Evolutionary conservation across 2,888 invertebrate species (phyloP).

Genomic region (Tipula unca): DNA sequence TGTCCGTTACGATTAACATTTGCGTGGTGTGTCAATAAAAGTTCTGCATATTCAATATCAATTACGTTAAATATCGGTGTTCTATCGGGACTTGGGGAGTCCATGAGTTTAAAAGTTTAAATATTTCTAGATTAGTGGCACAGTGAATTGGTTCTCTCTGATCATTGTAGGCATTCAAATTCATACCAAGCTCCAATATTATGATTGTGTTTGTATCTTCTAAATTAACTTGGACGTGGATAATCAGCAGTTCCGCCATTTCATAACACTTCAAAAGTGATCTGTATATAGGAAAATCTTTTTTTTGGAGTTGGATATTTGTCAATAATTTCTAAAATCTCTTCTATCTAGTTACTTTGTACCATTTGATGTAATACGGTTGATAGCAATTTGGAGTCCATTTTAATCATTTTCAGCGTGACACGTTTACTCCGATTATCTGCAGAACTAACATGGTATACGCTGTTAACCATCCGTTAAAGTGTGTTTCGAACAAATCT

Average conservation of each 20-base stretch:
- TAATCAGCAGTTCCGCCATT: not conserved
- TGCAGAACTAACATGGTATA: not conserved
- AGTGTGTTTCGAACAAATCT: not conserved
- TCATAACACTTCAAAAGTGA: not conserved
- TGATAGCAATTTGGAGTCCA: not conserved
- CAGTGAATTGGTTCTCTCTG: not conserved
- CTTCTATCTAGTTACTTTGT: not conserved
- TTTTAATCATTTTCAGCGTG: not conserved
- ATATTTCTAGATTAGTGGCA: not conserved
- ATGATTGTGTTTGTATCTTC: not conserved
- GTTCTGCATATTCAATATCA: not conserved
- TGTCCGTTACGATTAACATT: not conserved
- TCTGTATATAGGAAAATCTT: not conserved
- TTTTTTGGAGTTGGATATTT: not conserved
- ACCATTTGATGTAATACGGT: not conserved
- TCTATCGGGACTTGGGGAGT: too few species aligned
- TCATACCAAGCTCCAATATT: not conserved
- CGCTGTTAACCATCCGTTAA: not conserved
- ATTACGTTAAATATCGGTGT: not conserved
- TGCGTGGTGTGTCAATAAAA: not conserved
- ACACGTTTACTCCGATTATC: not conserved
- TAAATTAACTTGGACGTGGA: not conserved
- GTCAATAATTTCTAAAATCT: not conserved
- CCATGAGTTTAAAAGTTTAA: not conserved
- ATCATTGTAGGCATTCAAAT: not conserved